Percentiles rank a stretch among this genome's conserved stretches.
Conservation (phyloP, 2,888 invertebrate genomes). For the Gastracanthus pulcherrimus region DNA sequence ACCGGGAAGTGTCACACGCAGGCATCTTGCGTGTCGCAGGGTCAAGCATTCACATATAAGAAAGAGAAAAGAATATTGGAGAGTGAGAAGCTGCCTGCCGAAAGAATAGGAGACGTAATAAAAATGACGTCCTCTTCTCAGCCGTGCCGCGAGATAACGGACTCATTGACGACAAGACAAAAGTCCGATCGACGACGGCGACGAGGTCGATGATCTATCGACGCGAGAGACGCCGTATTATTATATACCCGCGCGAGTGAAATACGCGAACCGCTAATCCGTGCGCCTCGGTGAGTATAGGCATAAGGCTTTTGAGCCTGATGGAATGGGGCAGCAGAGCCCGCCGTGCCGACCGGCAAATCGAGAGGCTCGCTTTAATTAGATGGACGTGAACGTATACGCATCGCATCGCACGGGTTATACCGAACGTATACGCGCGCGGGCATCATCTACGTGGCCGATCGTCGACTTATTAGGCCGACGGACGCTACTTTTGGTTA, state of each 20-base stretch:
- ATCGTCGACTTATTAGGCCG: slow-evolving; percentile 19
- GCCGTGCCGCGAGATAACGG: not conserved
- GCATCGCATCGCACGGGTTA: not conserved
- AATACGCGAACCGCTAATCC: slow-evolving; percentile 39
- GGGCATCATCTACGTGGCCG: slow-evolving; percentile 30
- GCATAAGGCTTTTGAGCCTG: slow-evolving; percentile 43
- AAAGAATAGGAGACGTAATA: slow-evolving; percentile 24
- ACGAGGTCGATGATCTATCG: slow-evolving; percentile 45
- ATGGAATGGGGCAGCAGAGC: slow-evolving; percentile 26
- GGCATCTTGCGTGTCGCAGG: too few relatives aligned
- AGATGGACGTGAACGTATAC: slow-evolving; percentile 32
- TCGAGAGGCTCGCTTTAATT: slow-evolving; percentile 50
- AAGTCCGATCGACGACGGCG: slow-evolving; percentile 14
- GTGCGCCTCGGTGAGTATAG: slow-evolving; percentile 18
- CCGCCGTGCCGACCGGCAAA: slow-evolving; percentile 30
- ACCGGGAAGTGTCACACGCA: slow-evolving; percentile 38
- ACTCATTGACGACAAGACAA: slow-evolving; percentile 51
- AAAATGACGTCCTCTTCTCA: slow-evolving; percentile 28
- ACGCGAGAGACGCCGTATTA: not conserved
- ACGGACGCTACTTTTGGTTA: not conserved
- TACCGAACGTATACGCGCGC: not conserved
- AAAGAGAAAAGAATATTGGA: not conserved
- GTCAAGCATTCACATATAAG: too few relatives aligned
- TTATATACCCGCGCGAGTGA: slow-evolving; percentile 29
- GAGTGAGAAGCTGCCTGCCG: not conserved